Base-by-base conservation (phyloP, 1,140 invertebrate genomes). In the Apis laboriosa region DNA sequence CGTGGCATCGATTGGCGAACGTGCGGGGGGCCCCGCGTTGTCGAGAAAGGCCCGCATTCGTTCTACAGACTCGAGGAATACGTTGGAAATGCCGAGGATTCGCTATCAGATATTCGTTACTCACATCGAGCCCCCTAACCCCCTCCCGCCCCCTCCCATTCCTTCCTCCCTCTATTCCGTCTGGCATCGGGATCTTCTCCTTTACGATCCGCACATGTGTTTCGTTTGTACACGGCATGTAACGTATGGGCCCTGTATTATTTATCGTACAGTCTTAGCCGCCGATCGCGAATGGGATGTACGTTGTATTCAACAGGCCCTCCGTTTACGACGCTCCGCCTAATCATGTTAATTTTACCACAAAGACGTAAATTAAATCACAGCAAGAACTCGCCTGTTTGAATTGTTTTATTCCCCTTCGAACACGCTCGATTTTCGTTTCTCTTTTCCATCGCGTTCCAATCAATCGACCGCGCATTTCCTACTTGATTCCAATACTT, bases 81-180 rank as follows among this genome's bases (percentile, higher is more conserved):
- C 85, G 83, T 88, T 90, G 87, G 82, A 91, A 90, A 89, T 88
- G 88, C 88, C 89, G 83, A 83, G 83, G 85, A 89, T 90, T 89
- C 72, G 87, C 90, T 92, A 92, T 92, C 90, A 92, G 91, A 91
- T 92, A 89, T 91, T 91, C 90, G 90, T 90, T 91, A 87, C 88
- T 91, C 86, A 89, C 91, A 91, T 88, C 88, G 83, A 77, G 64
- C 72, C 85, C 82, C 77, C 84, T 86, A 73, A 80, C 80, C 15
- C 24, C 79, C 21, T 34, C 72, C 24, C 61, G 28, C 80, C 63
- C 53, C 58, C 51, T 49, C 60, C 49, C 2, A 9, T 34, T 43
- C 34, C 5, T 7, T 43, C 80, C 67, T 49, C 58, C 51, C 71
- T 83, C 83, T 84, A 77, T 78, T 82, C 73, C 66, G 67, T 76